Percentiles rank a stretch among this genome's conserved stretches.
phyloP scores from a whole-genome alignment of 2,113 vertebrate genomes.

The Gymnorhina tibicen region DNA sequence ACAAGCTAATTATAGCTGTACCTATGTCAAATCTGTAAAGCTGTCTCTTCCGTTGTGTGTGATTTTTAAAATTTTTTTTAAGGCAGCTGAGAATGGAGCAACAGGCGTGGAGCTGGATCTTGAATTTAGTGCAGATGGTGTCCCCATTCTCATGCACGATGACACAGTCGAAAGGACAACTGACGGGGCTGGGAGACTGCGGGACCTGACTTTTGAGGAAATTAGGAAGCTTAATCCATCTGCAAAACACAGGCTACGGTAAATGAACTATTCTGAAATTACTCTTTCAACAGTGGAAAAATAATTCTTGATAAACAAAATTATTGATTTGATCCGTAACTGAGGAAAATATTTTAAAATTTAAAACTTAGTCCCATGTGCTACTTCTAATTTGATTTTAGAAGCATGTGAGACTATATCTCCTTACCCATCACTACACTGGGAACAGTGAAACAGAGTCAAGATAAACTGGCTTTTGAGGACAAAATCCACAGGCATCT shows the following conservation, averaged over 20 bases:
- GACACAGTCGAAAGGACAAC: constrained; percentile 92
- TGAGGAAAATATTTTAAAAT: background rate
- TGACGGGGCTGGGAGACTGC: constrained; percentile 83
- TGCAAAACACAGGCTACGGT: constrained; percentile 90
- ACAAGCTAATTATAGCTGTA: background rate
- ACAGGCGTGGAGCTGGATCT: constrained; percentile 91
- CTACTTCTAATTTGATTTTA: background rate
- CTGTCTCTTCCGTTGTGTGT: background rate
- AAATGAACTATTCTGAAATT: background rate
- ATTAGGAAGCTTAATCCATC: constrained; percentile 84
- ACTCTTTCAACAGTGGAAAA: background rate
- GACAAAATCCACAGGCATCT: background rate
- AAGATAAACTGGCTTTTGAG: background rate
- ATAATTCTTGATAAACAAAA: background rate
- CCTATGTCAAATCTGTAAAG: background rate
- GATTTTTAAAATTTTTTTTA: background rate
- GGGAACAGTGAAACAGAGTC: background rate
- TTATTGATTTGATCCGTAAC: background rate
- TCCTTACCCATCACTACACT: background rate
- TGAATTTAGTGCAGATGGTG: constrained; percentile 89
- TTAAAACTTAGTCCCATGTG: background rate
- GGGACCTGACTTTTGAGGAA: constrained; percentile 81
- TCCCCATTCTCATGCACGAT: constrained; percentile 94
- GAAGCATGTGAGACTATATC: background rate
- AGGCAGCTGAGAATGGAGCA: constrained; percentile 93